Base-by-base conservation (phyloP, 2,797 vertebrate genomes). In the Scolopax bukidnonensis region DNA sequence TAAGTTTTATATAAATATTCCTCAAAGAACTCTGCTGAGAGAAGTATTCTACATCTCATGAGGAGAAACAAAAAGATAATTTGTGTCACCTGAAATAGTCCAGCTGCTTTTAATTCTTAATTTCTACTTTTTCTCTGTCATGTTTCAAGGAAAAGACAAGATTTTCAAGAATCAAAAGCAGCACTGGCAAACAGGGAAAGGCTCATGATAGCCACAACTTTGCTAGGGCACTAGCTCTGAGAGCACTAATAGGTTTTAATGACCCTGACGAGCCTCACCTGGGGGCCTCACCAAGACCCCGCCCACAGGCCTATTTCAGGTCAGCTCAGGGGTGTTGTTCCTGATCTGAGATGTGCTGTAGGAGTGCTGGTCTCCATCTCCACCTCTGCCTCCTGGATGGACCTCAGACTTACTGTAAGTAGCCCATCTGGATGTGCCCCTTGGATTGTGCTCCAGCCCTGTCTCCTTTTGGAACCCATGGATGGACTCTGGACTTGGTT, bases 1-100 rank as follows among this genome's bases (percentile, higher is more conserved):
- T 69, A 54, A 59, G 27, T 94, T 93, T 81, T 88, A 82, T 88
- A 53, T 71, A 85, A 89, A 80, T 89, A 65, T 10, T 92, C 53
- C 41, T 90, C 41, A 91, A 84, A 74, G 59, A 70, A 6, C 18
- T 59, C 61, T 84, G 16, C 63, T 16, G 24, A 89, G 43, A 71
- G 15, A 84, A 83, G 20, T 54, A n/a, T 79, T 65, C 64, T 90
- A 89, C 68, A 87, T 12, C 25, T 68, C 84, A 20, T 30, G 5
- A 17, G 45, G 21, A 78, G 23, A 91, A 94, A 89, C 15, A 7
- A 93, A 57, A 92, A 83, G 67, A 45, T 67, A 48, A 20, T 6
- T 12, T 41, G 15, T 45, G 2, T 71, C 40, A 79, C n/a, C 57
- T 79, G 57, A 84, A 94, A 69, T 59, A 93, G 57, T 28, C 69